Evolutionary conservation across 2,113 vertebrate genomes (phyloP), one percentile per base, ranked within the genome.

Genomic region (Agapornis roseicollis): DNA sequence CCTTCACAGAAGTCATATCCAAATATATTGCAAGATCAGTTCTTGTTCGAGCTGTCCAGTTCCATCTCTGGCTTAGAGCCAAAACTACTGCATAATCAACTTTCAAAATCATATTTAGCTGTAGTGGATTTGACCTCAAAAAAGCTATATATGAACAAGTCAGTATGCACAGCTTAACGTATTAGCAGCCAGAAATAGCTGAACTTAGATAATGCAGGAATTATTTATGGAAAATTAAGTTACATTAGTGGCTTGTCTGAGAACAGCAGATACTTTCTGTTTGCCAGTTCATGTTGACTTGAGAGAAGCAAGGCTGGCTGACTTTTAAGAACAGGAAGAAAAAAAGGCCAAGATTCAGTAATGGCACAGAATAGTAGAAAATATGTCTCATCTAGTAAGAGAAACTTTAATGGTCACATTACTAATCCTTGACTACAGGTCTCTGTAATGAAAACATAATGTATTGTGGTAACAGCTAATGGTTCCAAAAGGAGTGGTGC

Each of bases 221-320:
- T 81, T 97, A 93, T 96, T 95, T 97, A 71, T 84, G 80, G 95
- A 96, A 96, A 97, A 96, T 93, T 91, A 92, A 97, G 79, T 97
- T 97, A 77, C 60, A 72, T 95, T 93, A 89, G 89, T 82, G 47
- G 65, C 76, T 94, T 35, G 37, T 86, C 84, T 82, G 84, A 91
- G n/a, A 88, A 69, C 68, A 88, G 65, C 70, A 94, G 70, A 91
- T 44, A 58, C 6, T 31, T 88, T 68, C 55, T 94, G 17, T 77
- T 96, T 90, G 78, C 47, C 68, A 50, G 73, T 85, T 85, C 10
- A 56, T 89, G 91, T 80, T 74, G 53, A 22, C 64, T 65, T 53
- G 41, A 86, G 76, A 82, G 42, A 85, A 90, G 25, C 28, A 88
- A 82, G 55, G 33, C 60, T 91, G 68, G 14, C 37, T 93, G 80